phyloP scores from a whole-genome alignment of 23 tunicate species.

The Trididemnum nubilum region DNA sequence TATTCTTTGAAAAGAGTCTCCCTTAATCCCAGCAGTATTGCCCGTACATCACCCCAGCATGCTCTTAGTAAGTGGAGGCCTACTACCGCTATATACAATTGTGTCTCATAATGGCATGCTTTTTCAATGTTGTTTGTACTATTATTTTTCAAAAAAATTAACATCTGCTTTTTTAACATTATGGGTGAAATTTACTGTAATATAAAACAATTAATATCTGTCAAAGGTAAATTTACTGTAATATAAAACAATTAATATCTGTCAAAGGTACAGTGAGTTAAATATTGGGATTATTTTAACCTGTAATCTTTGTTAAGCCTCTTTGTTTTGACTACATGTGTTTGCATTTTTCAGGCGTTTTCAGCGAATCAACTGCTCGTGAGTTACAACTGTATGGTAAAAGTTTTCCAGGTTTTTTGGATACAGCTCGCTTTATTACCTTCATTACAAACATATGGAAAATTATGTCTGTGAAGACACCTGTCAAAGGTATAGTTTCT shows the following conservation, averaged over 20 bases:
- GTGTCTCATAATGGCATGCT: too few species aligned
- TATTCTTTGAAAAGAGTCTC: conserved; percentile 8
- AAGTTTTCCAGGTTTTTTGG: neutral
- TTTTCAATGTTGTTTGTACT: too few species aligned
- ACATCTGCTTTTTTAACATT: too few species aligned
- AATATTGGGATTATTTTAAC: neutral
- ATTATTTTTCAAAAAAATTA: too few species aligned
- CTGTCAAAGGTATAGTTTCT: neutral
- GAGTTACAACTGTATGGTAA: neutral
- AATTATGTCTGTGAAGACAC: too few species aligned
- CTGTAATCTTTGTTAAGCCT: too few species aligned
- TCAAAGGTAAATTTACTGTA: too few species aligned
- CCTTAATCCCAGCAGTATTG: conserved; percentile 2
- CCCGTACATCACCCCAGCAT: conserved; percentile 3
- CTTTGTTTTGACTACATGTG: too few species aligned
- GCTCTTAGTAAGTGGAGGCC: neutral
- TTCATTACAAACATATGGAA: neutral
- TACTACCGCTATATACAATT: neutral
- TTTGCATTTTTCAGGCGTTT: neutral
- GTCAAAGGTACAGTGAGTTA: too few species aligned
- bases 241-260: too few species aligned
- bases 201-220: too few species aligned
- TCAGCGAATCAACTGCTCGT: conserved; percentile 20
- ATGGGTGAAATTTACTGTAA: too few species aligned
- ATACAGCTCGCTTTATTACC: neutral